Evolutionary conservation across 2,888 invertebrate species (phyloP).

Genomic region (Drosophila seclusa): DNA sequence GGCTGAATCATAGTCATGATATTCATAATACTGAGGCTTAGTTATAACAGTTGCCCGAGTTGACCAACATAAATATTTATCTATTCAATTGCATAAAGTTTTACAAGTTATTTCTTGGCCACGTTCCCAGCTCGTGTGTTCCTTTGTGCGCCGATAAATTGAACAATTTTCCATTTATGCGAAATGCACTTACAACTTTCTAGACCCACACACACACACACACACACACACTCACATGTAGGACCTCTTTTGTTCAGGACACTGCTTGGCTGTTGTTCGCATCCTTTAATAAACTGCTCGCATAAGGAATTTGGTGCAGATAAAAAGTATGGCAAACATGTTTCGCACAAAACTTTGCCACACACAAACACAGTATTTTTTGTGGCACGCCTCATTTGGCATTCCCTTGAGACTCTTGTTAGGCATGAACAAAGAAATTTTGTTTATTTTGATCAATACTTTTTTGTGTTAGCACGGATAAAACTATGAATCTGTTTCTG

Average conservation of each 20-base stretch:
- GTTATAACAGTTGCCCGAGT: slow-evolving; percentile 12
- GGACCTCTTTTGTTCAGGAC: slow-evolving; percentile 40
- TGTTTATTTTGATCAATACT: slow-evolving; percentile 32
- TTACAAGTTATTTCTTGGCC: slow-evolving; percentile 33
- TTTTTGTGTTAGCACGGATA: slow-evolving; percentile 15
- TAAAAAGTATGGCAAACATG: slow-evolving; percentile 58
- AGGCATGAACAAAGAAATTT: slow-evolving; percentile 58
- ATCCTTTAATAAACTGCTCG: slow-evolving; percentile 56
- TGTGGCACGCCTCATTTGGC: slow-evolving; percentile 37
- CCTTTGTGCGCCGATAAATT: slow-evolving; percentile 69
- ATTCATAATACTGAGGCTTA: slow-evolving; percentile 7
- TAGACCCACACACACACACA: slow-evolving; percentile 8
- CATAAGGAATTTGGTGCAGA: slow-evolving; percentile 42
- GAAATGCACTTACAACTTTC: slow-evolving; percentile 66
- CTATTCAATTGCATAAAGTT: slow-evolving; percentile 50
- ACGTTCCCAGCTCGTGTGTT: slow-evolving; percentile 14
- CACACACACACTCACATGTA: slow-evolving; percentile 4
- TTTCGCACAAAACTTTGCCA: slow-evolving; percentile 49
- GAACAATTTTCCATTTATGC: slow-evolving; percentile 72
- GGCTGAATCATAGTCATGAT: neutral
- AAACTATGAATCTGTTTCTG: slow-evolving; percentile 46
- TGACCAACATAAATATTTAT: slow-evolving; percentile 56
- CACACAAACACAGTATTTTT: slow-evolving; percentile 6
- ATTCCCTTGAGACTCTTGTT: slow-evolving; percentile 21
- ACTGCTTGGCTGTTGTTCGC: slow-evolving; percentile 27